Evolutionary conservation across 2,888 invertebrate genomes (phyloP), one percentile per base, ranked within the genome.

Genomic region (Tenthredo livida): DNA sequence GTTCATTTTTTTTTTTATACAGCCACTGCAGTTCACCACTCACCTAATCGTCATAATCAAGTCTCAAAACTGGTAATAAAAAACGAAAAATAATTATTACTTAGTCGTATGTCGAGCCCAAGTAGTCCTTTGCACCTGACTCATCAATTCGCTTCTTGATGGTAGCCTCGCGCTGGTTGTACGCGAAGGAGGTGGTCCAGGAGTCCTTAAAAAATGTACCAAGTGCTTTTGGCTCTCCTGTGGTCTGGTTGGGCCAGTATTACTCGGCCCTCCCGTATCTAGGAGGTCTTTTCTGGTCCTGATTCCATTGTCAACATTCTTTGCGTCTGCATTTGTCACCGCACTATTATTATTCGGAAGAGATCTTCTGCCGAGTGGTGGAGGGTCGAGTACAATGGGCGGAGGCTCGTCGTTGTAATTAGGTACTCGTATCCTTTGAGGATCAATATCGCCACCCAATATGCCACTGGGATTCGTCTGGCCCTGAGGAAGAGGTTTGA

Each of bases 51-150:
- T 25, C 61, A 25, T n/a, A n/a, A n/a, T 61, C 5, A 7, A 72
- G 43, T 72, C 21, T 72, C 21, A 37, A 29, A 21, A 75, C 12
- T 47, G 17, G 29, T 37, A 21, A 50, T 4, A 29, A 72, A 43
- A 40, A 40, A n/a, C 21, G 1, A 0, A 72, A 72, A 72, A 72
- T 21, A 40, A 40, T 6, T n/a, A 40, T 94, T 93, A 97, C 94
- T 97, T 98, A 50, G 97, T 98, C 43, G 98, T 98, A 92, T 98
- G 98, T 89, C 98, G 95, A 29, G 97, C 97, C 97, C 97, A 98
- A 87, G 96, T 96, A 9, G 97, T 96, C 88, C 97, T 95, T 90
- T 96, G 96, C 88, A 98, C 96, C 89, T 97, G 97, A 37, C 96
- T 96, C 97, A 97, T 97, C 92, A 97, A 95, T 92, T 97, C 97